Base-by-base conservation (phyloP, 2,888 invertebrate genomes). In the Polymixis lichenea region DNA sequence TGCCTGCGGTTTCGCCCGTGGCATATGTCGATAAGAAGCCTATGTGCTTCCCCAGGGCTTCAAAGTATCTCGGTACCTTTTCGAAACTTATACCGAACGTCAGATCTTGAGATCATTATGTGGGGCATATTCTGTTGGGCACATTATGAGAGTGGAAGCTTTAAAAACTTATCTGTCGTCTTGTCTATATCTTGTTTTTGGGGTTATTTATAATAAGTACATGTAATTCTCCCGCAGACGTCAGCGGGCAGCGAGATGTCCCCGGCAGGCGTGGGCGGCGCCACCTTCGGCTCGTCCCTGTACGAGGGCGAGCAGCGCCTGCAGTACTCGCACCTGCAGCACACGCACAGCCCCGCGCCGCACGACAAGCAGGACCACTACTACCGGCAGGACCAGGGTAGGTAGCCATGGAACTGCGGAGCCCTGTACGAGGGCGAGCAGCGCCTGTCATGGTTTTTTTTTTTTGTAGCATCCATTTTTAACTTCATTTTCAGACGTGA, bases 371-470 rank as follows among this genome's bases (percentile, higher is more conserved):
- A 88, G 78, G 93, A 94, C 43, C 90, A 91, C 89, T 93, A 95
- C 88, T 95, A 95, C 90, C 86, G 90, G 66, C 94, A 93, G 85
- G 95, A 95, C 46, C 92, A 92, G 88, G 94, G 95, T 90, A 28
- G 1, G 43, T 28, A 43, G 9, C 43, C 9, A 1, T 43, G 43
- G 9, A 43, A 43, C 43, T 9, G 8, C 11, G 43, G 1, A 43
- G 1, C 78, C 66, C 80, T 84, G 72, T 85, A 84, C 83, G 85
- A 88, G 51, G 86, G 51, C 51, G 85, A 85, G 76, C 60, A 46
- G 79, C 75, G 87, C 13, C 81, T 90, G 83, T 89, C 9, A 9
- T 43, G 9, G 9, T 13, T 46, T 46, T 11, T 46, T 2, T 56
- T 25, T 43, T 43, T 64, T 25, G 11, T 64, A 19, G 64, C 19